phyloP scores from a whole-genome alignment of 1,140 invertebrate genomes.

The Colletes latitarsis region DNA sequence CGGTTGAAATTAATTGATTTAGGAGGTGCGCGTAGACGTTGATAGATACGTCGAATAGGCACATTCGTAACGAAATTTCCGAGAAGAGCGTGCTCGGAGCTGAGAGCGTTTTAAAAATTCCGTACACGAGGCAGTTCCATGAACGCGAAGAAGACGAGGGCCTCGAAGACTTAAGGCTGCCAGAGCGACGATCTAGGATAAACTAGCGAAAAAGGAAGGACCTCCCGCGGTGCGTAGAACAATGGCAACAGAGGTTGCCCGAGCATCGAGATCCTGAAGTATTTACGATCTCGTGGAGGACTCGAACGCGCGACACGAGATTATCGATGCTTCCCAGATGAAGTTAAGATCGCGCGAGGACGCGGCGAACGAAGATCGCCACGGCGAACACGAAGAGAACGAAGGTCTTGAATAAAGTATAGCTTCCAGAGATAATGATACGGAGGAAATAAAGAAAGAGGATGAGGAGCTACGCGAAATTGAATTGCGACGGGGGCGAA shows the following conservation, averaged over 20 bases:
- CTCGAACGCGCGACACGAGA: slow-evolving; percentile 17
- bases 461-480: neutral
- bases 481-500: neutral
- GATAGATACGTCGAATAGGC: too few species aligned
- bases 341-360: neutral
- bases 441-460: neutral
- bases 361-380: neutral
- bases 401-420: neutral
- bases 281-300: slow-evolving; percentile 43
- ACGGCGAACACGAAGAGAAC: neutral
- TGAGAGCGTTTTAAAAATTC: slow-evolving; percentile 21
- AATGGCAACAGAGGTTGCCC: slow-evolving; percentile 28
- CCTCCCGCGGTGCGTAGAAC: slow-evolving; percentile 51
- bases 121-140: slow-evolving; percentile 19
- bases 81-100: neutral
- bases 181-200: slow-evolving; percentile 45
- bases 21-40: too few species aligned
- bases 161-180: slow-evolving; percentile 7
- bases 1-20: too few species aligned
- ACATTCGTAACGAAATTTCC: neutral
- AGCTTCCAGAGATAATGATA: neutral
- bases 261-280: slow-evolving; percentile 45
- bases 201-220: slow-evolving; percentile 48
- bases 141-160: slow-evolving; percentile 11
- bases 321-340: slow-evolving; percentile 7